Evolutionary conservation across 1,140 invertebrate species (phyloP).

Genomic region (Berghia stephanieae): DNA sequence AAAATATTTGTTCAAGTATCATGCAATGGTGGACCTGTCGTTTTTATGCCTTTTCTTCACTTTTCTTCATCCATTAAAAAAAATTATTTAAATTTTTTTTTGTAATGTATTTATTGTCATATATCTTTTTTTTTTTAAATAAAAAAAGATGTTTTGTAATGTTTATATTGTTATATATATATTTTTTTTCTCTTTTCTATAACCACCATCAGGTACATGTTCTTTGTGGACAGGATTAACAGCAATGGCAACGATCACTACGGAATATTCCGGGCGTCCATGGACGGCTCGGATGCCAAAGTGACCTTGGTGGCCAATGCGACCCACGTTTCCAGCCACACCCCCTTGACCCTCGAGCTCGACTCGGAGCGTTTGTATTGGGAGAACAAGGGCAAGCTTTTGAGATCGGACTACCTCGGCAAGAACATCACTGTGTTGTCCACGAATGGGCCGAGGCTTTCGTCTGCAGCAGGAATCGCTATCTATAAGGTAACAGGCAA

Average conservation of each 20-base stretch:
- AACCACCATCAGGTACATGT: conserved; percentile 16
- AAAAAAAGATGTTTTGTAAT: not conserved
- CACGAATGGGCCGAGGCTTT: not conserved
- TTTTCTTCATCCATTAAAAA: too few species aligned
- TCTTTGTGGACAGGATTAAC: conserved; percentile 10
- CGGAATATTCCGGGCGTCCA: conserved; percentile 89
- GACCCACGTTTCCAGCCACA: conserved; percentile 45
- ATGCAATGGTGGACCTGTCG: too few species aligned
- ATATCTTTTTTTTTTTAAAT: not conserved
- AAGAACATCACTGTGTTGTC: not conserved
- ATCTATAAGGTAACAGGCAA: conserved; percentile 39
- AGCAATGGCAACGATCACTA: conserved; percentile 71
- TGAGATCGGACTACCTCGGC: not conserved
- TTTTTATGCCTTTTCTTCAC: too few species aligned
- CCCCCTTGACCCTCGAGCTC: conserved; percentile 55
- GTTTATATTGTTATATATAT: not conserved
- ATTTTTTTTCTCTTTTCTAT: not conserved
- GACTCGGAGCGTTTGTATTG: conserved; percentile 46
- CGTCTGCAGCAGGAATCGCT: conserved; percentile 65
- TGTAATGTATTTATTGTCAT: too few species aligned
- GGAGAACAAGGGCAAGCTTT: conserved; percentile 45
- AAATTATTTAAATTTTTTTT: too few species aligned
- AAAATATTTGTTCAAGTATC: too few species aligned
- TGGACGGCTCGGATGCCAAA: conserved; percentile 77
- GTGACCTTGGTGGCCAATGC: conserved; percentile 39